Evolutionary conservation across 2,113 vertebrate genomes (phyloP).

Genomic region (Petaurus breviceps): DNA sequence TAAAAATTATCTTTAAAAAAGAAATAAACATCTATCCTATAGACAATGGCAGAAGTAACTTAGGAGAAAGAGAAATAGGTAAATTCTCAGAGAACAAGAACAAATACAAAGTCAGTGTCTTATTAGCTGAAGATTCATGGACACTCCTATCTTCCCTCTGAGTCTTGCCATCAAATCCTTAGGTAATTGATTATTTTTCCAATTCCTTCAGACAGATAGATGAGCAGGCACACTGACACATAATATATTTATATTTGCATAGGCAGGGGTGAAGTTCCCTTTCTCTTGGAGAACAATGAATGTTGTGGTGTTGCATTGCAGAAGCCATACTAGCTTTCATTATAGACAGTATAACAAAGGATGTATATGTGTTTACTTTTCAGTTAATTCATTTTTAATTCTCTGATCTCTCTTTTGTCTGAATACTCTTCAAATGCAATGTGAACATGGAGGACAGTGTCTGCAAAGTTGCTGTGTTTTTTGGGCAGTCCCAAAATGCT

Average conservation of each 20-base stretch:
- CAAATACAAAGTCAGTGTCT: background rate
- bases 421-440: constrained; percentile 59
- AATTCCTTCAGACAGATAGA: constrained; percentile 15
- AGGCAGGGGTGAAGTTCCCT: constrained; percentile 53
- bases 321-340: constrained; percentile 42
- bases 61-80: background rate
- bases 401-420: constrained; percentile 41
- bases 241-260: constrained; percentile 16
- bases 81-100: constrained; percentile 25
- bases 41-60: background rate
- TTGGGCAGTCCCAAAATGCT: constrained; percentile 52
- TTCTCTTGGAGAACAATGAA: constrained; percentile 50
- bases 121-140: constrained; percentile 34
- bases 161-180: constrained; percentile 4
- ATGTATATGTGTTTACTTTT: constrained; percentile 63
- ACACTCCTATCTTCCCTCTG: background rate
- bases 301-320: constrained; percentile 8
- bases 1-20: no score
- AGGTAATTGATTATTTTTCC: background rate
- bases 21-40: background rate
- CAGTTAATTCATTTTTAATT: constrained; percentile 50
- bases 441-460: constrained; percentile 53
- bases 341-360: background rate
- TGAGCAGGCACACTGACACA: background rate
- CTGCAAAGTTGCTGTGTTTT: constrained; percentile 61